Conservation (phyloP, 1,140 invertebrate species). For the Euglossa dilemma region DNA sequence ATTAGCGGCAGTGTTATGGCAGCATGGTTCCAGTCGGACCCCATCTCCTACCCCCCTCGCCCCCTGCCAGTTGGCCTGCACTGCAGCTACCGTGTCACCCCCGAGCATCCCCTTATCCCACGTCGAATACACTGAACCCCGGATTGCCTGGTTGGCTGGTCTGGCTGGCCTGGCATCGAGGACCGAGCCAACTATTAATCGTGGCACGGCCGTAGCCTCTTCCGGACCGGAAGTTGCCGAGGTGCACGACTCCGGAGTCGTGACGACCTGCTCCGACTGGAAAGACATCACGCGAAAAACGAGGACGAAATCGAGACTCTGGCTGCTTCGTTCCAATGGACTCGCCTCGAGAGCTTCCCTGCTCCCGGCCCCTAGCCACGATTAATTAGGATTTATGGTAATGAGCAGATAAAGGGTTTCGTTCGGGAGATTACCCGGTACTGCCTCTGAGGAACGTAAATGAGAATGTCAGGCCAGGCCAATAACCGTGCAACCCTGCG, state of each 20-base stretch:
- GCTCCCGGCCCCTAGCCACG: not conserved
- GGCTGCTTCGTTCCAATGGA: not conserved
- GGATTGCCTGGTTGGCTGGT: constrained; percentile 41
- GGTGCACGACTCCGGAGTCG: not conserved
- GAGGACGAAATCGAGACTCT: not conserved
- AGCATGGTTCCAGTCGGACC: constrained; percentile 72
- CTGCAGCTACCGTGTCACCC: constrained; percentile 72
- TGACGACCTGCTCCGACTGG: not conserved
- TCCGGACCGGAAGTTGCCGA: constrained; percentile 61
- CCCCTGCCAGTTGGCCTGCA: constrained; percentile 25
- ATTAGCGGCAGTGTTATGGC: constrained; percentile 81
- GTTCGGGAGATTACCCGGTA: constrained; percentile 29
- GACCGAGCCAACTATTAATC: constrained; percentile 71
- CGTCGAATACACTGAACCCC: constrained; percentile 45
- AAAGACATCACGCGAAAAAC: constrained; percentile 52
- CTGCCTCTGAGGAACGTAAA: constrained; percentile 17
- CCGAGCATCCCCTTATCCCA: constrained; percentile 51
- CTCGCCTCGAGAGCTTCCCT: too few species aligned
- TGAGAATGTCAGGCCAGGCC: not conserved
- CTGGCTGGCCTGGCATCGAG: constrained; percentile 49
- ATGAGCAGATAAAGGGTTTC: constrained; percentile 34
- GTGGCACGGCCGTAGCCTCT: constrained; percentile 51
- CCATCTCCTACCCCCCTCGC: constrained; percentile 10
- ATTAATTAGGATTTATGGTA: constrained; percentile 50
- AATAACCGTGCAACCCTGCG: not conserved